A percentile compares a stretch with the other conserved stretches of the same genome.
These are phyloP conservation scores for Apodemia hepburni DNA, from an alignment of 2,888 invertebrate genomes.

Conservation along the genomic window DNA sequence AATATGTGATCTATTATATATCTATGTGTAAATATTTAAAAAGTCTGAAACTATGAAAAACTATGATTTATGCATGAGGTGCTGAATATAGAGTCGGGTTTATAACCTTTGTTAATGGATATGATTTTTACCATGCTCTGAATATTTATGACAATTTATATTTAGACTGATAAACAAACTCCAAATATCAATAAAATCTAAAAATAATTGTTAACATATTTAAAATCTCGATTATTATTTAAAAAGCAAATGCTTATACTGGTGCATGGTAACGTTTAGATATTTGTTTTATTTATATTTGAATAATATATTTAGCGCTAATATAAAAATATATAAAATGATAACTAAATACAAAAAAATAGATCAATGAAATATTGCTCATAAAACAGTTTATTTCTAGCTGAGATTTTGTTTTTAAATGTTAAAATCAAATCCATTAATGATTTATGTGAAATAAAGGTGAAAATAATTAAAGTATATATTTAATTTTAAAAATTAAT, in stretches of 20 bases:
- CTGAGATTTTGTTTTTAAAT: not conserved
- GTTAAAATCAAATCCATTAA: not conserved
- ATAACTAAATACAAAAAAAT: too few species aligned
- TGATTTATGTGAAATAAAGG: not conserved
- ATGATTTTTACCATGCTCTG: not conserved
- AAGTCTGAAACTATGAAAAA: conserved; percentile 3
- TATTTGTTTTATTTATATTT: too few species aligned
- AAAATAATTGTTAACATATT: not conserved
- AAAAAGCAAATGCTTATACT: not conserved
- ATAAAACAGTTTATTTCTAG: not conserved
- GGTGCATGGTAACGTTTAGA: not conserved
- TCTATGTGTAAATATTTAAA: conserved; percentile 27
- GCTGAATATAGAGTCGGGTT: conserved; percentile 8
- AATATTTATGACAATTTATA: not conserved
- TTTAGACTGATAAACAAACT: not conserved
- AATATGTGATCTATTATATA: conserved; percentile 33
- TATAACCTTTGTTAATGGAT: conserved; percentile 10
- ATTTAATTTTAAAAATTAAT: not conserved
- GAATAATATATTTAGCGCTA: not conserved
- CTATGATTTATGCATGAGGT: conserved; percentile 14
- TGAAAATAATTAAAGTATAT: not conserved
- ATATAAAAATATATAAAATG: too few species aligned
- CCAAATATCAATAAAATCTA: not conserved
- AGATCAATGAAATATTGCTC: not conserved
- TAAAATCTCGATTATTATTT: not conserved